phyloP scores from a whole-genome alignment of 2,797 vertebrate genomes.

The Thamnophis elegans region DNA sequence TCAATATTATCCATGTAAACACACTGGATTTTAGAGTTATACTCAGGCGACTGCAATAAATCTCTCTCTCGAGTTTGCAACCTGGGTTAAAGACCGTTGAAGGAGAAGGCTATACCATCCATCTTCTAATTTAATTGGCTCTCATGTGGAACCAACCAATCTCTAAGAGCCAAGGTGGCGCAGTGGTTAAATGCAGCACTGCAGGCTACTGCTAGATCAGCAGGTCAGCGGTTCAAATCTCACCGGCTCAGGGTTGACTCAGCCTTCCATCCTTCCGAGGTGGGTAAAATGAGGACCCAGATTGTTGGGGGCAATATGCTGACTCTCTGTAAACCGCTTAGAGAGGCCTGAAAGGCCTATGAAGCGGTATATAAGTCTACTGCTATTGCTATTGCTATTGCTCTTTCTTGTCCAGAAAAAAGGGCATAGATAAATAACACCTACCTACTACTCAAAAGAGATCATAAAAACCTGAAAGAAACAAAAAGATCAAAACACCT shows the following conservation, averaged over 20 bases:
- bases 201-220: too few species aligned
- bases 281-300: too few species aligned
- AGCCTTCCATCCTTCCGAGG: too few species aligned
- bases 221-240: too few species aligned
- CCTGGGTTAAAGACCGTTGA: background rate
- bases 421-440: background rate
- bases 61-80: background rate
- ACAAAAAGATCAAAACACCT: background rate
- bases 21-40: background rate
- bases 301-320: too few species aligned
- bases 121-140: background rate
- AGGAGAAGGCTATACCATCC: background rate
- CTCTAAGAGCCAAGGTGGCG: too few species aligned
- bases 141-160: background rate
- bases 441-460: background rate
- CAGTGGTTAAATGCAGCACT: too few species aligned
- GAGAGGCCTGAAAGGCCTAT: too few species aligned
- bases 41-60: background rate
- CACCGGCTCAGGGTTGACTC: too few species aligned
- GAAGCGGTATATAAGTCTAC: too few species aligned
- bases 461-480: background rate
- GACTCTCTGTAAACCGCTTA: too few species aligned
- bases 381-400: too few species aligned
- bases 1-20: background rate
- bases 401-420: background rate